A percentile compares a stretch with the other conserved stretches of the same genome.
Evolutionary conservation across 1,140 invertebrate species (phyloP).

Genomic region (Lepidurus apus): DNA sequence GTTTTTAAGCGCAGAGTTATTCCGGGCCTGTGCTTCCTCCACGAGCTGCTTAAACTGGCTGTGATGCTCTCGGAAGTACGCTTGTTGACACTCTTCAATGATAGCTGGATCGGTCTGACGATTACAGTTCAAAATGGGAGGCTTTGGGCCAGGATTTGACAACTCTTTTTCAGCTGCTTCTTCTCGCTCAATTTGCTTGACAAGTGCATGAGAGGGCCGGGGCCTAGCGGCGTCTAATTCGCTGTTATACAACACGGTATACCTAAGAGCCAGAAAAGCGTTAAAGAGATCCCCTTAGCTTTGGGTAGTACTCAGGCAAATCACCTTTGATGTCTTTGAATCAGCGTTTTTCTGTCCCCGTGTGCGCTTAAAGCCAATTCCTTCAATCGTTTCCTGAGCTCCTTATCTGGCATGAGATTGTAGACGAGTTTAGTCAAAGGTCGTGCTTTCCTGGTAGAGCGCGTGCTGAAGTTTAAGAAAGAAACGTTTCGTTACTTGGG

Average conservation of each 20-base stretch:
- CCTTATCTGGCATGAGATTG: constrained; percentile 51
- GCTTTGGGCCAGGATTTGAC: neutral
- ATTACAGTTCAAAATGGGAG: neutral
- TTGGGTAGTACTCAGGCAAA: neutral
- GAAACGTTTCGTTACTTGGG: neutral
- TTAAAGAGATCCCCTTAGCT: neutral
- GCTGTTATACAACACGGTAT: neutral
- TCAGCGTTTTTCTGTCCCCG: constrained; percentile 49
- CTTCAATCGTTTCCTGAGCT: constrained; percentile 50
- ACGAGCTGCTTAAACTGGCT: constrained; percentile 20
- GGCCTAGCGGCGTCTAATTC: neutral
- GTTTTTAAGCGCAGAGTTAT: neutral
- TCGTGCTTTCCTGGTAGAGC: constrained; percentile 41
- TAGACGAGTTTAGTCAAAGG: constrained; percentile 53
- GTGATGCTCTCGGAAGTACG: constrained; percentile 20
- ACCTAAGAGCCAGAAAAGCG: neutral
- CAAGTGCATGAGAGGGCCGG: neutral
- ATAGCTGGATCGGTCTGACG: constrained; percentile 11
- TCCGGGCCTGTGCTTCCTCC: neutral
- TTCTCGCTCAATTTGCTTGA: constrained; percentile 27
- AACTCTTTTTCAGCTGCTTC: constrained; percentile 21
- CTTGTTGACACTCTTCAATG: constrained; percentile 21
- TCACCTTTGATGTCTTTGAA: constrained; percentile 35
- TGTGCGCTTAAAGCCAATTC: constrained; percentile 48
- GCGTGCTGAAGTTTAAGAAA: constrained; percentile 22